These are phyloP conservation scores for Muraenolepis orangiensis DNA, from an alignment of 2,797 vertebrate genomes.

Conservation along the genomic window DNA sequence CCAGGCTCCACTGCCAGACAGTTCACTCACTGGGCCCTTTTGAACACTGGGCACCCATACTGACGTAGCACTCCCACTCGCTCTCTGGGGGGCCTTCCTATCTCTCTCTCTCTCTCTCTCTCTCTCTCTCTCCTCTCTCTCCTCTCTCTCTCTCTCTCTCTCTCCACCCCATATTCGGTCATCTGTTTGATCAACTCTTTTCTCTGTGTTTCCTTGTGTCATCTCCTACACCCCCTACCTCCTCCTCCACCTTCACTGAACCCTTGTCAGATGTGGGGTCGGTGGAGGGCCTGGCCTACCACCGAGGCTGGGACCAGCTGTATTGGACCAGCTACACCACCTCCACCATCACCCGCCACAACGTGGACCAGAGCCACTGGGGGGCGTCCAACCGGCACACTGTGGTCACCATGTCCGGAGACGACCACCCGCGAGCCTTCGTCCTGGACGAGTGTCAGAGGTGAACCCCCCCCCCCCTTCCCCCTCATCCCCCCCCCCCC, in stretches of 20 bases:
- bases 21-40: slow-evolving; percentile 43
- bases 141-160: slow-evolving; percentile 5
- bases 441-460: slow-evolving; percentile 94
- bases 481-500: neutral
- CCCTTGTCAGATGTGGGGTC: no score
- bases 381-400: slow-evolving; percentile 90
- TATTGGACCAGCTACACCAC: no score
- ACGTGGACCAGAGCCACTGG: slow-evolving; percentile 84
- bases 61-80: slow-evolving; percentile 29
- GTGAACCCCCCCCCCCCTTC: slow-evolving; percentile 73
- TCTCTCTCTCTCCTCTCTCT: neutral
- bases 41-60: slow-evolving; percentile 41
- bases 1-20: slow-evolving; percentile 39
- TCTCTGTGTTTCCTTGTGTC: neutral
- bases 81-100: neutral
- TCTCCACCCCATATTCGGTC: neutral
- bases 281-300: no score
- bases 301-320: no score
- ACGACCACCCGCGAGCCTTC: slow-evolving; percentile 94
- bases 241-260: neutral
- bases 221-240: neutral
- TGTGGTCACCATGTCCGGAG: slow-evolving; percentile 96
- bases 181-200: neutral
- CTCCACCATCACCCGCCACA: no score
- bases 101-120: neutral